Base-by-base conservation (phyloP, 2,113 vertebrate species). In the Muscicapa adusta region DNA sequence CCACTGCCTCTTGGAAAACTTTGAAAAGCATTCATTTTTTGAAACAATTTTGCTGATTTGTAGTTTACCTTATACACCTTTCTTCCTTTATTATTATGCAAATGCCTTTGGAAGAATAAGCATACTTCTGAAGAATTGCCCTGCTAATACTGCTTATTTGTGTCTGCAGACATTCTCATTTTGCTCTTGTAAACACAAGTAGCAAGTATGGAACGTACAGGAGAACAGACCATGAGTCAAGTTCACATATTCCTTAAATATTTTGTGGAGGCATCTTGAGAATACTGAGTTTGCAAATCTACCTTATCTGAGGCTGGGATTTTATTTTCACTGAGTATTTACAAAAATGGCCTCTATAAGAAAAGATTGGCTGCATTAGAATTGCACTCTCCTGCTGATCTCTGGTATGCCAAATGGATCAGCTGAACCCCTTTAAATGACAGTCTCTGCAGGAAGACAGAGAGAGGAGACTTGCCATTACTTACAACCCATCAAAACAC, bases 1-100 rank as follows among this genome's bases (percentile, higher is more conserved):
- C 78, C 78, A 85, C 34, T 94, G 51, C 43, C 38, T 95, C 87
- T 77, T 45, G 66, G 47, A 96, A 97, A 97, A 86, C 17, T 63
- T 82, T 85, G 84, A 92, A 61, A 97, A 89, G 57, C 25, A 89
- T 94, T 82, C 23, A 94, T 85, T 94, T 95, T 83, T 89, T 92
- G 75, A 97, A 96, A 87, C 61, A 94, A 88, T 96, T 94, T 43
- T 92, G 85, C 91, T 92, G 91, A 80, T 90, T 38, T 57, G 62
- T 89, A 91, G 85, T 89, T 97, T 94, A 86, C 79, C 47, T 82
- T 86, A 81, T 74, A 79, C 36, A 76, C 66, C 79, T 93, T 91
- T 87, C 65, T 81, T 90, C 38, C 34, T 73, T 82, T 91, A 66
- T 96, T 86, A 95, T 93, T 96, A 94, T 89, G 80, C 85, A 96